These are phyloP conservation scores for Drosophila malerkotliana DNA, from an alignment of 1,140 invertebrate genomes.

Conservation along the genomic window DNA sequence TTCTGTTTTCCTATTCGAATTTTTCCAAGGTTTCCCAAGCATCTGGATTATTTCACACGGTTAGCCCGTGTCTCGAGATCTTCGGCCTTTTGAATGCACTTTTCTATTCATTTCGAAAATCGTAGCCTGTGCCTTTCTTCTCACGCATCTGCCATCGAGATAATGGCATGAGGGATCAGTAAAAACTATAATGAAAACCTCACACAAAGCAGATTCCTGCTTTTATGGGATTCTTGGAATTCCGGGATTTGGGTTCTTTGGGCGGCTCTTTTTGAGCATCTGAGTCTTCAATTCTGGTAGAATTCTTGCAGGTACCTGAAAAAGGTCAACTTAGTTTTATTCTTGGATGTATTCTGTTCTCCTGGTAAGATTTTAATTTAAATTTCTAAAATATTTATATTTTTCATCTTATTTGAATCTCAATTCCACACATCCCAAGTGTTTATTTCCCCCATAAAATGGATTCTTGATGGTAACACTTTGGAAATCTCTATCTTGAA, in stretches of 20 bases:
- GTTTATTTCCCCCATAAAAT: constrained; percentile 12
- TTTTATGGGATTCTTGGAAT: constrained; percentile 35
- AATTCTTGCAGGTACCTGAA: constrained; percentile 29
- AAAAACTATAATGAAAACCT: constrained; percentile 14
- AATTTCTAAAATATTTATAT: not conserved
- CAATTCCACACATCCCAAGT: constrained; percentile 32
- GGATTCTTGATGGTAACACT: constrained; percentile 19
- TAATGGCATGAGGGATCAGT: constrained; percentile 19
- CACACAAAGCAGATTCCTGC: constrained; percentile 15
- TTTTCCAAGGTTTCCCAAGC: constrained; percentile 32
- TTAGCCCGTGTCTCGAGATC: constrained; percentile 31
- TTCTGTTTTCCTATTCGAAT: constrained; percentile 7
- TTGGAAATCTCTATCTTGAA: not conserved
- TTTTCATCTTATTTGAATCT: constrained; percentile 25
- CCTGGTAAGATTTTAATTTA: constrained; percentile 5
- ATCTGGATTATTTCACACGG: constrained; percentile 40
- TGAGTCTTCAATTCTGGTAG: constrained; percentile 11
- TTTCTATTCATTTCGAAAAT: constrained; percentile 7
- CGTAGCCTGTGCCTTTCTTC: constrained; percentile 38
- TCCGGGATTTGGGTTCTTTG: constrained; percentile 3
- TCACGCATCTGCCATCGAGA: constrained; percentile 40
- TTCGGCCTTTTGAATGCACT: not conserved
- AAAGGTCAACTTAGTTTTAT: constrained; percentile 1
- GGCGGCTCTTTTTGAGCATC: constrained; percentile 31
- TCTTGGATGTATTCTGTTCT: not conserved